Percentiles rank a stretch among this genome's conserved stretches.
phyloP scores from a whole-genome alignment of 2,113 vertebrate species.

The Elephantulus edwardii region DNA sequence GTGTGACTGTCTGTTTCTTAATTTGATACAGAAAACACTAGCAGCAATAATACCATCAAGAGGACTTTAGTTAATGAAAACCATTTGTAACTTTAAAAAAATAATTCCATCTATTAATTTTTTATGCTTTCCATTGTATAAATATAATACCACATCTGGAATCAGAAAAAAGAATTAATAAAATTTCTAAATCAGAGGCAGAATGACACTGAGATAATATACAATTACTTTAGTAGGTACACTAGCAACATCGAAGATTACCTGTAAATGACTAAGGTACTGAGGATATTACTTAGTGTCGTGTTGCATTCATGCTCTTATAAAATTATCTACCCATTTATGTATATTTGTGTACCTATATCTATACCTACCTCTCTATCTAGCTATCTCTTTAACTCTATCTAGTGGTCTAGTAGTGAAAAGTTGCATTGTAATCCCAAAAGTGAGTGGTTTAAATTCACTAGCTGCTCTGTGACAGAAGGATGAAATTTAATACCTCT shows the following conservation, averaged over 20 bases:
- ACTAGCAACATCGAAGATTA: not conserved
- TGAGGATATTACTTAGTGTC: not conserved
- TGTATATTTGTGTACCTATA: too few species aligned
- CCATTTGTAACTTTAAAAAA: not conserved
- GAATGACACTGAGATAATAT: not conserved
- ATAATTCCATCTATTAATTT: constrained; percentile 16
- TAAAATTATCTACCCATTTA: not conserved
- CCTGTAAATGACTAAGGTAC: not conserved
- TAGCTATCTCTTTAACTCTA: too few species aligned
- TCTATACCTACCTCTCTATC: too few species aligned
- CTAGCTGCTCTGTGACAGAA: too few species aligned
- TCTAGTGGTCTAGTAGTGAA: too few species aligned
- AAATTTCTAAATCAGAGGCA: constrained; percentile 18
- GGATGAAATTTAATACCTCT: too few species aligned
- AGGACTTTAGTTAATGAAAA: constrained; percentile 28
- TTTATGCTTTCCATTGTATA: not conserved
- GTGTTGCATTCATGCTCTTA: not conserved
- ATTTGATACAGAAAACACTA: not conserved
- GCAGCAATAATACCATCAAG: not conserved
- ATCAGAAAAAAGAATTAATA: not conserved
- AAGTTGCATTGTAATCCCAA: too few species aligned
- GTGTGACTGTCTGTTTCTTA: not conserved
- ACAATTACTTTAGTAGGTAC: not conserved
- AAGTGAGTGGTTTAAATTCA: too few species aligned
- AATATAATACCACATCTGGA: not conserved